phyloP scores from a whole-genome alignment of 2,797 vertebrate species.

The Setipinna tenuifilis region DNA sequence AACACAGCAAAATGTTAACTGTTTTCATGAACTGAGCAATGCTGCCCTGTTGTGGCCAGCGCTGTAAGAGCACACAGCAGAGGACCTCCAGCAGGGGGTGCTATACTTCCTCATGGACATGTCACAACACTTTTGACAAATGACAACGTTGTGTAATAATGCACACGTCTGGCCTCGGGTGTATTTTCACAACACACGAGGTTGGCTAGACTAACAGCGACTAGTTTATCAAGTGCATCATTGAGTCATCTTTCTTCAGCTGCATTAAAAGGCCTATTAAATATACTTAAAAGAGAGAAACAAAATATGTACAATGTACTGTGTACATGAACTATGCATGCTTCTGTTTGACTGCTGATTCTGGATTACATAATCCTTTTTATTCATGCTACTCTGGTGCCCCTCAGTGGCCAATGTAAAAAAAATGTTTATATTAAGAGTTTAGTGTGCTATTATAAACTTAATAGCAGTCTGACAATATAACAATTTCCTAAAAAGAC shows the following conservation, averaged over 20 bases:
- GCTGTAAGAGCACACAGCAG: neutral
- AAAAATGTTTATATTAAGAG: too few relatives aligned
- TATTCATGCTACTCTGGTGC: neutral
- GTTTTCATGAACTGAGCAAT: neutral
- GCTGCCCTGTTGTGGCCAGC: neutral
- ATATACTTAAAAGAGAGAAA: neutral
- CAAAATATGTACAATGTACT: neutral
- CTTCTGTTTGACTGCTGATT: neutral
- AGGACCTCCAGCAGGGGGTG: neutral
- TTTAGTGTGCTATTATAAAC: too few relatives aligned
- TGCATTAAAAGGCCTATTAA: neutral
- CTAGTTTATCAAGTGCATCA: neutral
- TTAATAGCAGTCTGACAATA: too few relatives aligned
- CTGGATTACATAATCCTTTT: neutral
- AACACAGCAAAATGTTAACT: neutral
- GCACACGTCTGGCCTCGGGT: neutral
- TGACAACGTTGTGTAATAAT: neutral
- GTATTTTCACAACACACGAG: neutral
- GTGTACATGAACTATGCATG: neutral
- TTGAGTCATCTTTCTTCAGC: neutral
- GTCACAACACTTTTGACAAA: slow-evolving; percentile 10
- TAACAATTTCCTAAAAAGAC: too few relatives aligned
- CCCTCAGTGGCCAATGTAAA: neutral
- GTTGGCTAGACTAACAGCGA: neutral
- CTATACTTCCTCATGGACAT: neutral